A percentile compares a stretch with the other conserved stretches of the same genome.
phyloP scores from a whole-genome alignment of 2,888 invertebrate genomes.

The Galeruca laticollis region DNA sequence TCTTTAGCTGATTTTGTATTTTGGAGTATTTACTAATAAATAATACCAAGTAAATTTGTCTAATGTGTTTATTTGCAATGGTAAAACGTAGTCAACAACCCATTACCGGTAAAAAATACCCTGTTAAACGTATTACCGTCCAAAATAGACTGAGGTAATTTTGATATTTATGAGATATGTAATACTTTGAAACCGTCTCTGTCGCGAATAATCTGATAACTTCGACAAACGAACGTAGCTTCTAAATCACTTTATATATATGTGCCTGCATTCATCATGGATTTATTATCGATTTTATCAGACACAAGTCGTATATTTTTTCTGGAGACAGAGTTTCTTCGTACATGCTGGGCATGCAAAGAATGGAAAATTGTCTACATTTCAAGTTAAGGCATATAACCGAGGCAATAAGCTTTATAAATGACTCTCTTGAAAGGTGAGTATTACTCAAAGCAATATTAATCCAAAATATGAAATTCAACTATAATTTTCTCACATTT shows the following conservation, averaged over 20 bases:
- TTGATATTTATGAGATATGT: too few relatives aligned
- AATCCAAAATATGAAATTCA: too few relatives aligned
- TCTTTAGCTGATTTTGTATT: too few relatives aligned
- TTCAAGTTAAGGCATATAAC: conserved; percentile 23
- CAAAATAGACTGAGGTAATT: too few relatives aligned
- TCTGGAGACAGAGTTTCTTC: conserved; percentile 23
- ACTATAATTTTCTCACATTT: too few relatives aligned
- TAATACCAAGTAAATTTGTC: too few relatives aligned
- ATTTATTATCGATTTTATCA: conserved; percentile 20
- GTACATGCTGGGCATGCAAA: conserved; percentile 29
- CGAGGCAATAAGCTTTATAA: conserved; percentile 14
- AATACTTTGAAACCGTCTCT: neutral
- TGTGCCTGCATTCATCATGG: conserved; percentile 33
- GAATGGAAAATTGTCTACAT: conserved; percentile 14
- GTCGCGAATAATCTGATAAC: conserved; percentile 10
- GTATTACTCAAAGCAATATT: too few relatives aligned
- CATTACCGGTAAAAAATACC: too few relatives aligned
- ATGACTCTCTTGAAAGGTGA: conserved; percentile 13
- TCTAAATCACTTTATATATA: conserved; percentile 33
- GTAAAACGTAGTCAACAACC: too few relatives aligned
- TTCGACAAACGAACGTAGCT: conserved; percentile 17
- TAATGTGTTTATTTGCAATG: too few relatives aligned
- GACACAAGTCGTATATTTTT: conserved; percentile 29
- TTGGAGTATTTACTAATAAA: too few relatives aligned
- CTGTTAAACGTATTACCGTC: too few relatives aligned